Conservation (phyloP, 2,797 vertebrate genomes). For the Oryzias dopingdopingensis region DNA sequence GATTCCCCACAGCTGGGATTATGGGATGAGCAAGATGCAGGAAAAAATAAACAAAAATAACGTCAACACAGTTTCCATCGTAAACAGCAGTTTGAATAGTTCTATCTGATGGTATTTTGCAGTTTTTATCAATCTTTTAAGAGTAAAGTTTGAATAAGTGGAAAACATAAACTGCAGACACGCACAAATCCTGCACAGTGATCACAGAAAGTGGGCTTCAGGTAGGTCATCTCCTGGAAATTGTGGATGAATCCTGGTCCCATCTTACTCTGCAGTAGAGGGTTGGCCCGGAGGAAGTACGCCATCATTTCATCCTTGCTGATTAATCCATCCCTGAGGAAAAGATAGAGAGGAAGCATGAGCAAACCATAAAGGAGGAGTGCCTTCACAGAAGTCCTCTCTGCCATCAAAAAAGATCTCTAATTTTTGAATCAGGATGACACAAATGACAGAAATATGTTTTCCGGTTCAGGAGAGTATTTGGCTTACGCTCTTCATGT, state of each 20-base stretch:
- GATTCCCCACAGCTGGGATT: constrained; percentile 95
- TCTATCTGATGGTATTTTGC: too few relatives aligned
- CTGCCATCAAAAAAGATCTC: not conserved
- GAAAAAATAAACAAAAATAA: not conserved
- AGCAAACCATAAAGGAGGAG: not conserved
- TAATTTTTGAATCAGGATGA: not conserved
- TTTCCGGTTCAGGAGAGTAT: too few relatives aligned
- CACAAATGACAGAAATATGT: too few relatives aligned
- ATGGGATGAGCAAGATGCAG: constrained; percentile 27
- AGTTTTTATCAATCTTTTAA: not conserved
- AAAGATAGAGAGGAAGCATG: not conserved
- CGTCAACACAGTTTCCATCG: not conserved
- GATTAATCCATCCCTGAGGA: constrained; percentile 89
- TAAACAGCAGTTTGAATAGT: too few relatives aligned
- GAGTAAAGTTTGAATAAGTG: not conserved
- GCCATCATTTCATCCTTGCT: constrained; percentile 99
- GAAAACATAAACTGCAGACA: constrained; percentile 43
- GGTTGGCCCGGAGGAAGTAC: constrained; percentile 94
- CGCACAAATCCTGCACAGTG: constrained; percentile 98
- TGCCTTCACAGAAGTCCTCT: not conserved
- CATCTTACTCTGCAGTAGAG: constrained; percentile 94
- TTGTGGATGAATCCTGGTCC: constrained; percentile 94
- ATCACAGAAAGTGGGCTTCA: constrained; percentile 97
- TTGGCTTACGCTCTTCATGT: too few relatives aligned
- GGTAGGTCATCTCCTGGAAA: constrained; percentile 97